These are phyloP conservation scores for Thermophis baileyi DNA, from an alignment of 2,113 vertebrate genomes.

Conservation along the genomic window DNA sequence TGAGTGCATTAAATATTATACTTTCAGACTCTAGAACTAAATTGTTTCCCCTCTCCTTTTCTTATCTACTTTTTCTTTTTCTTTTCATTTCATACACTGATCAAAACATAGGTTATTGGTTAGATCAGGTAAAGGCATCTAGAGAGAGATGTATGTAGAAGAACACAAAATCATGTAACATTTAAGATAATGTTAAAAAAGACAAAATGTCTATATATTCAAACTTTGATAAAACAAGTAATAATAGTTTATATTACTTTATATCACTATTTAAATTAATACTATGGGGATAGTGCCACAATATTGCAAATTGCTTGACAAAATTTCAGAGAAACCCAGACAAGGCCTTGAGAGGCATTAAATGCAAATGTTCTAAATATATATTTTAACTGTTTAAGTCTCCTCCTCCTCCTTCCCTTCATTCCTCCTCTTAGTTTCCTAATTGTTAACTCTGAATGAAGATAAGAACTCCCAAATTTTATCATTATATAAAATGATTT, in stretches of 20 bases:
- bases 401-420: slow-evolving; percentile 47
- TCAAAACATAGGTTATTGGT: slow-evolving; percentile 53
- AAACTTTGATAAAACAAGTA: slow-evolving; percentile 56
- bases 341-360: slow-evolving; percentile 57
- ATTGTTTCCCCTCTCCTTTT: slow-evolving; percentile 38
- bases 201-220: slow-evolving; percentile 53
- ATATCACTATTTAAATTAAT: slow-evolving; percentile 53
- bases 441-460: slow-evolving; percentile 49
- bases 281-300: slow-evolving; percentile 57
- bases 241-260: slow-evolving; percentile 48
- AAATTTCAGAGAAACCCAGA: slow-evolving; percentile 65
- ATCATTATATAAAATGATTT: slow-evolving; percentile 59
- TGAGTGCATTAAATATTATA: slow-evolving; percentile 57
- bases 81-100: slow-evolving; percentile 53
- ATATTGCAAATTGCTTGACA: slow-evolving; percentile 64
- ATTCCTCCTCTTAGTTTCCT: slow-evolving; percentile 31
- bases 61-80: not conserved
- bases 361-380: slow-evolving; percentile 63
- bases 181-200: slow-evolving; percentile 54
- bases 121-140: slow-evolving; percentile 53
- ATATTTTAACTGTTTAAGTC: slow-evolving; percentile 57
- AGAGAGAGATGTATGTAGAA: slow-evolving; percentile 38
- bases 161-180: slow-evolving; percentile 40
- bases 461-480: slow-evolving; percentile 58
- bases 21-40: slow-evolving; percentile 44